phyloP scores from a whole-genome alignment of 2,797 vertebrate genomes.

The Vespertilio murinus region DNA sequence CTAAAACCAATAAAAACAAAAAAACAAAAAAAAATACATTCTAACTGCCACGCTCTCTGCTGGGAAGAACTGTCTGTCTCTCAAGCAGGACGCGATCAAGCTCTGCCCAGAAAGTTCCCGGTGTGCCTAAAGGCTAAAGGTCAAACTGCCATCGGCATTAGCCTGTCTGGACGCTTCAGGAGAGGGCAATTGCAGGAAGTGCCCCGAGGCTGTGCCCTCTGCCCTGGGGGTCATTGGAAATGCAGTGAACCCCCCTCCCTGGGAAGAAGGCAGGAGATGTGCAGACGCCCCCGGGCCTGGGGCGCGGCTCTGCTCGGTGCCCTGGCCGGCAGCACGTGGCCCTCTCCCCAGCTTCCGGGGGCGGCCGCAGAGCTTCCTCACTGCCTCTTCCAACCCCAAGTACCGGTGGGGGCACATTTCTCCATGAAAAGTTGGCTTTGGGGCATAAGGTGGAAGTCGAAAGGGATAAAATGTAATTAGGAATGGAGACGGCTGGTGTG shows the following conservation, averaged over 20 bases:
- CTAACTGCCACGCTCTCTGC: background rate
- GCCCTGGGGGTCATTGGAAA: background rate
- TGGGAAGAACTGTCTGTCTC: background rate
- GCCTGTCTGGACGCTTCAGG: background rate
- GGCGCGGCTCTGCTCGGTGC: background rate
- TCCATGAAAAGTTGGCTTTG: background rate
- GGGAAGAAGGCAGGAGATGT: background rate
- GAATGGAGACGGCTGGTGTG: no score
- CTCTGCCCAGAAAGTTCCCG: fast-evolving
- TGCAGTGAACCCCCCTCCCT: background rate
- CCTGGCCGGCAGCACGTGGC: background rate
- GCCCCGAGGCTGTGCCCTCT: background rate
- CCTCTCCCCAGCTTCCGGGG: background rate
- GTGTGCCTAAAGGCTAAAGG: fast-evolving
- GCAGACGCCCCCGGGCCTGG: background rate
- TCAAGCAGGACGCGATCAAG: fast-evolving
- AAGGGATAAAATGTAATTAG: background rate
- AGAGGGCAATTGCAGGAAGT: no score
- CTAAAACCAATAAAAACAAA: no score
- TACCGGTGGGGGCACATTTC: background rate
- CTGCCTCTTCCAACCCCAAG: background rate
- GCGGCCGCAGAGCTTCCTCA: fast-evolving
- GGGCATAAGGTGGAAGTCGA: background rate
- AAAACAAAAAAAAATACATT: background rate
- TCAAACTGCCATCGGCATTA: fast-evolving